phyloP scores from a whole-genome alignment of 2,888 invertebrate species.

The Lutraria lutraria region DNA sequence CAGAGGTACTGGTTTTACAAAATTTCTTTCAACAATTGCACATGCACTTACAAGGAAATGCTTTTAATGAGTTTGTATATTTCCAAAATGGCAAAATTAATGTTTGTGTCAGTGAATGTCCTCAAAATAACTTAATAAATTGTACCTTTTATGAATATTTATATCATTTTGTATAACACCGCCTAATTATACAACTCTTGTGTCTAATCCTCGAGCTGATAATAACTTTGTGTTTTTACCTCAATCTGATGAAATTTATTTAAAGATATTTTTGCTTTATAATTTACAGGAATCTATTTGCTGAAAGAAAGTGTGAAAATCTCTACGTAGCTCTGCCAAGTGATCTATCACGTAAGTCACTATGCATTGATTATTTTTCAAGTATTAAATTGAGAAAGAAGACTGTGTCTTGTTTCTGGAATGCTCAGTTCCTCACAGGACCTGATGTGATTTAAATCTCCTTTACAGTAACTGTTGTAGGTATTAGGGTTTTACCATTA shows the following conservation, averaged over 20 bases:
- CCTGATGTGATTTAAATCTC: no score
- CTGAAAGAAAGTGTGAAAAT: not conserved
- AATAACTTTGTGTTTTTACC: not conserved
- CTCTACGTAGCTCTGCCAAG: not conserved
- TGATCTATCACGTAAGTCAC: not conserved
- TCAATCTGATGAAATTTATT: not conserved
- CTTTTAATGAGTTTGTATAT: not conserved
- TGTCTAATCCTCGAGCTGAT: not conserved
- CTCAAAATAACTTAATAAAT: constrained; percentile 5
- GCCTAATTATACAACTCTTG: not conserved
- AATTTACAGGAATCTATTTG: not conserved
- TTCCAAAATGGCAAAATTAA: constrained; percentile 9
- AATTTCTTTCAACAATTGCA: not conserved
- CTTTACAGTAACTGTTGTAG: no score
- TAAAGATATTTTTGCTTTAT: not conserved
- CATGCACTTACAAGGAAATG: not conserved
- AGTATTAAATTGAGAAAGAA: no score
- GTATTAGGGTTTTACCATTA: no score
- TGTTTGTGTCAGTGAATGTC: constrained; percentile 18
- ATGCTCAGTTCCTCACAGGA: no score
- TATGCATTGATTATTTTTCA: not conserved
- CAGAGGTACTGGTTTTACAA: no score
- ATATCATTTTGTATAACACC: not conserved
- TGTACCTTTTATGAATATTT: constrained; percentile 11
- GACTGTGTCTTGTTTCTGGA: no score